These are phyloP conservation scores for Drosophila takahashii DNA, from an alignment of 1,140 invertebrate genomes.

Conservation along the genomic window DNA sequence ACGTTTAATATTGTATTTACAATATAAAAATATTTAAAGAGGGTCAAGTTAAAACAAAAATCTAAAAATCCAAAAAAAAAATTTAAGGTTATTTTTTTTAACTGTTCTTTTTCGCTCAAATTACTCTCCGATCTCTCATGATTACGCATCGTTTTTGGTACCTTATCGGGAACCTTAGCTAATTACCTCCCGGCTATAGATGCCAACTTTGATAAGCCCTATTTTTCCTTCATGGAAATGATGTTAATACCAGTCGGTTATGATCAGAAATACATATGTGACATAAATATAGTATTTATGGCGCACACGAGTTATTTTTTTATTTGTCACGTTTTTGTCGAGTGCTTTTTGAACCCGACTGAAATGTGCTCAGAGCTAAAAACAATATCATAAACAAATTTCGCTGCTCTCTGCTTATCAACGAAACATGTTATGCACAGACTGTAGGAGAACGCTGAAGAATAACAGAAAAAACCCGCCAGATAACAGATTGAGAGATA, in stretches of 20 bases:
- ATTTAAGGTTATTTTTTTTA: neutral
- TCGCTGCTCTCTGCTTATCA: conserved; percentile 5
- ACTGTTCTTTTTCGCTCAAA: neutral
- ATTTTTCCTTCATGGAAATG: conserved; percentile 38
- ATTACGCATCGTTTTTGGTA: conserved; percentile 1
- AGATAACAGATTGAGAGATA: neutral
- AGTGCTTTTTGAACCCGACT: conserved; percentile 38
- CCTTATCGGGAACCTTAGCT: conserved; percentile 29
- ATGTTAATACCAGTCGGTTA: conserved; percentile 24
- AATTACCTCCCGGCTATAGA: conserved; percentile 33
- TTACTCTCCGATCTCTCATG: neutral
- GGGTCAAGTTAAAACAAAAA: too few relatives aligned
- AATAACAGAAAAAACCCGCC: neutral
- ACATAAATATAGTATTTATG: conserved; percentile 26
- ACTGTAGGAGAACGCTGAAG: neutral
- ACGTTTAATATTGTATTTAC: neutral
- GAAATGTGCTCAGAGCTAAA: conserved; percentile 7
- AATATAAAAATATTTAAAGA: too few relatives aligned
- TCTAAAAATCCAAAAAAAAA: neutral
- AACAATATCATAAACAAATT: conserved; percentile 12
- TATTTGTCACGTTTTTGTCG: conserved; percentile 64
- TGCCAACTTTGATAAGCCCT: conserved; percentile 36
- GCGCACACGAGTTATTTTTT: conserved; percentile 35
- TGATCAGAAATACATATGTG: neutral
- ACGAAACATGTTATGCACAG: neutral